A percentile compares a stretch with the other conserved stretches of the same genome.
These are phyloP conservation scores for Caenorhabditis angaria DNA, from an alignment of 2,888 invertebrate genomes.

Conservation along the genomic window DNA sequence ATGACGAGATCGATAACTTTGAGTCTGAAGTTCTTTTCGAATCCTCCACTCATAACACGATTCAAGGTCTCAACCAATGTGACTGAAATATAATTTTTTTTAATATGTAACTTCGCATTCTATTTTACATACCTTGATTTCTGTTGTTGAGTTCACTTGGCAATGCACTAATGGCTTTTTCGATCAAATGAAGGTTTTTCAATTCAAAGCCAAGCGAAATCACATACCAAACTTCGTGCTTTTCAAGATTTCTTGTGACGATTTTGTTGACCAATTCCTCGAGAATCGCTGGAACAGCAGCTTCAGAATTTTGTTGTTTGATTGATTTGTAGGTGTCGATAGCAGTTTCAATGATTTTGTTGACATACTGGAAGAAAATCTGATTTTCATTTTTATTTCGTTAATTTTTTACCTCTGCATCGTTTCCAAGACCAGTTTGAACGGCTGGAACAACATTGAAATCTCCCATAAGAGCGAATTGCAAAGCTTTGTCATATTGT, in stretches of 20 bases:
- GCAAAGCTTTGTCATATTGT: conserved; percentile 35
- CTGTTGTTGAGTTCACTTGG: conserved; percentile 14
- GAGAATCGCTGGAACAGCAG: conserved; percentile 6
- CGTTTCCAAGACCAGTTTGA: conserved; percentile 27
- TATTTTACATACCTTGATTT: conserved; percentile 5
- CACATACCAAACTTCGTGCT: conserved; percentile 75
- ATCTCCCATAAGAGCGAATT: conserved; percentile 32
- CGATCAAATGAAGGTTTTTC: conserved; percentile 94
- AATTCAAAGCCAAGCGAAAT: conserved; percentile 95
- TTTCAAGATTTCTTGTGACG: conserved; percentile 36
- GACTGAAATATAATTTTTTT: conserved; percentile 77
- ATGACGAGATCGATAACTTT: conserved; percentile 88
- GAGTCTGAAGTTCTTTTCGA: conserved; percentile 91
- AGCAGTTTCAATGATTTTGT: conserved; percentile 38
- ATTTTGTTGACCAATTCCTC: conserved; percentile 26
- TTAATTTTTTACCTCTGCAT: conserved; percentile 10
- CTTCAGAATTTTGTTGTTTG: neutral
- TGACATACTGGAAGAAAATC: conserved; percentile 19
- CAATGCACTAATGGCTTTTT: conserved; percentile 80
- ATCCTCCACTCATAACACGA: conserved; percentile 93
- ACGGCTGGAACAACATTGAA: conserved; percentile 38
- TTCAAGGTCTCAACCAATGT: conserved; percentile 95
- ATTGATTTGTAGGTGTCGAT: conserved; percentile 28
- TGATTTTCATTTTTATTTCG: neutral
- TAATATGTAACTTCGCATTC: neutral